Conservation (phyloP, 1,140 invertebrate genomes). For the Pogonognathellus flavescens region DNA sequence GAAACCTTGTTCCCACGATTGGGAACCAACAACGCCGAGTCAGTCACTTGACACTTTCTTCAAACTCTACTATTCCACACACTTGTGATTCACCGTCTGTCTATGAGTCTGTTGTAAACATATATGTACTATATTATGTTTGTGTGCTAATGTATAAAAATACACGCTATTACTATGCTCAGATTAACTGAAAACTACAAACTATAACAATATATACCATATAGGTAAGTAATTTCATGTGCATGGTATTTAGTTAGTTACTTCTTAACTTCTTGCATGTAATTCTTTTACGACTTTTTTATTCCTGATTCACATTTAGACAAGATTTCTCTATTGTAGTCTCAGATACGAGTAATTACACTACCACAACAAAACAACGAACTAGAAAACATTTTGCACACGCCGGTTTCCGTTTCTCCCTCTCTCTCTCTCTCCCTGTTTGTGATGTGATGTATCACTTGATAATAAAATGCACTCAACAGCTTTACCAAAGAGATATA, state of each 20-base stretch:
- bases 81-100: too few relatives aligned
- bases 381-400: constrained; percentile 27
- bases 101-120: too few relatives aligned
- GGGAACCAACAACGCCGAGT: neutral
- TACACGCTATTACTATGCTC: too few relatives aligned
- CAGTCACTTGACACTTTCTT: constrained; percentile 36
- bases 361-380: constrained; percentile 9
- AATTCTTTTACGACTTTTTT: neutral
- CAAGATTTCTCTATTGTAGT: constrained; percentile 42
- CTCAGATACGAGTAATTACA: constrained; percentile 40
- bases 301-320: constrained; percentile 28
- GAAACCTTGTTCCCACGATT: constrained; percentile 43
- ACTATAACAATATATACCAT: too few relatives aligned
- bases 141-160: too few relatives aligned
- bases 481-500: too few relatives aligned
- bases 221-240: neutral
- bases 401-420: neutral
- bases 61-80: neutral
- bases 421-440: constrained; percentile 19
- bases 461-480: neutral
- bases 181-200: too few relatives aligned
- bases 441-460: neutral
- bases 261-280: neutral
- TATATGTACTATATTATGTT: too few relatives aligned
- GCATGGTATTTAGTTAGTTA: neutral